Base-by-base conservation (phyloP, 2,888 invertebrate genomes). In the Brenthis ino region DNA sequence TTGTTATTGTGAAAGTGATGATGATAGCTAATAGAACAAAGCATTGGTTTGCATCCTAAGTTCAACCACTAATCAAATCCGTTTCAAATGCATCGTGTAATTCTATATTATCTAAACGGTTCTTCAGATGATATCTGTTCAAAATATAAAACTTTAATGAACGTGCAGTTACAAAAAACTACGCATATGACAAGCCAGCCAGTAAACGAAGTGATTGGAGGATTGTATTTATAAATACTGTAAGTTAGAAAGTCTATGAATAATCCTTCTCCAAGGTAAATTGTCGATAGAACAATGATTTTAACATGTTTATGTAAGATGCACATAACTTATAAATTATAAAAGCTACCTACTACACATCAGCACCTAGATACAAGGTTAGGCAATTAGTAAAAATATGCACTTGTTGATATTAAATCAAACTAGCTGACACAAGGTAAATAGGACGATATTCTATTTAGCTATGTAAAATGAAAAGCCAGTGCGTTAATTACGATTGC, bases 1-100 rank as follows among this genome's bases (percentile, higher is more conserved):
- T 91, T 89, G 86, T 86, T 87, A 84, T 88, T 83, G 92, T 89
- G 92, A 92, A 93, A 93, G 92, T 88, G 91, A 90, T 89, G 89
- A 91, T 89, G 89, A 91, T 89, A 85, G 84, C 82, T 82, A 84
- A 79, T 86, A 83, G 84, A 87, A 90, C 86, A 85, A 84, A 85
- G 84, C 82, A 82, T 83, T 82, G 79, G 81, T 83, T 84, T 82
- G 84, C 85, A 88, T 87, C 84, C 75, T 81, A 79, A 85, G 83
- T 83, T 82, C 80, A 83, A 80, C 83, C 58, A 64, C 65, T 71
- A 68, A 71, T 72, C 68, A 66, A 71, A 73, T 66, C 57, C 69
- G 67, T 72, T 71, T 68, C 61, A 64, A 69, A 70, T 68, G 70
- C 66, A 68, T 51, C 50, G 50, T 65, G 64, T 43, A 65, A 67